Base-by-base conservation (phyloP, 92 coral and sea anemone genomes). In the Siderastrea siderea region DNA sequence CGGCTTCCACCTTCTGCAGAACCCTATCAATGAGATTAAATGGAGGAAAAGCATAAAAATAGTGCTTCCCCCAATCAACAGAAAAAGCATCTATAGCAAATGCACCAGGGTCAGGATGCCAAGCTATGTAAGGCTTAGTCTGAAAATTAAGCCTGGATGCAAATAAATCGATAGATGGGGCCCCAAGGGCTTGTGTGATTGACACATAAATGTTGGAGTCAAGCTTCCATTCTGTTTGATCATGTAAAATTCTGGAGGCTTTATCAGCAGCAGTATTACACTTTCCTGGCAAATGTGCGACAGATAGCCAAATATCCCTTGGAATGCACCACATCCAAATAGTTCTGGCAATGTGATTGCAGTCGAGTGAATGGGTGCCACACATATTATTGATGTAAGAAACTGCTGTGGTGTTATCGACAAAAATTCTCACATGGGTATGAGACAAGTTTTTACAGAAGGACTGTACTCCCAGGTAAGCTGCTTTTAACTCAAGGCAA, bases 241-340 rank as follows among this genome's bases (percentile, higher is more conserved):
- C 47, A 52, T 26, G 62, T n/a, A 47, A 74, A 19, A 17, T 51
- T 74, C 79, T 12, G 53, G 63, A 74, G 16, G 81, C 81, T 46
- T 59, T 77, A 77, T 77, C 69, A 15, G 81, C 81, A 13, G 68
- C 54, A 38, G 54, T 38, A 77, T 77, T 77, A 8, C 52, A 58
- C 47, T 77, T 77, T 44, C 89, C 94, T 6, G 94, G 83, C 19
- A 91, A 87, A 71, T 87, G 94, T 38, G 94, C 91, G 3, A 86
- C 88, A 67, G 78, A 81, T 7, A 91, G 6, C 78, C 91, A 79
- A 50, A 86, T 26, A 48, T 60, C 69, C 43, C 77, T 58, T 38
- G 12, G 43, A 54, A 87, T 81, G 60, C 94, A 91, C 94, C 94
- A 91, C 72, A 71, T 58, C 94, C 94, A 91, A 65, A 91, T 82